Conservation (phyloP, 2,888 invertebrate species). For the Hydriomena furcata region DNA sequence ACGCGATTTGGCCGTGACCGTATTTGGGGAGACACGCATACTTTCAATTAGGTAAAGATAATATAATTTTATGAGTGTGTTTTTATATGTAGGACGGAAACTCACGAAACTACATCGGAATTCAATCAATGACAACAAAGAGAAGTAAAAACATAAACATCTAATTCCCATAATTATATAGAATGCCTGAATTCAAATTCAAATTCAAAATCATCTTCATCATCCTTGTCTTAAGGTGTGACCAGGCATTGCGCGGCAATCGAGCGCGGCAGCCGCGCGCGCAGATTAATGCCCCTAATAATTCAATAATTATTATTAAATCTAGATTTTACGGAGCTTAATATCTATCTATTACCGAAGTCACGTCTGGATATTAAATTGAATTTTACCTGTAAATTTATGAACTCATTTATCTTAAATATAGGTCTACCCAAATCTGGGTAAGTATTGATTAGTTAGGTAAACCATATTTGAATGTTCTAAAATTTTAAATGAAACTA, state of each 20-base stretch:
- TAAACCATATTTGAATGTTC: too few species aligned
- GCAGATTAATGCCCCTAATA: slow-evolving; percentile 16
- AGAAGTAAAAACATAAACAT: too few species aligned
- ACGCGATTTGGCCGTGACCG: slow-evolving; percentile 29
- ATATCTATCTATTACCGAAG: slow-evolving; percentile 17
- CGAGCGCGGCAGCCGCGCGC: too few species aligned
- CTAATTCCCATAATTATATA: too few species aligned
- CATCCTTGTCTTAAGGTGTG: too few species aligned
- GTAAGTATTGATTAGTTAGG: too few species aligned
- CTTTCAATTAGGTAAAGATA: slow-evolving; percentile 19
- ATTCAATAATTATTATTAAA: slow-evolving; percentile 16
- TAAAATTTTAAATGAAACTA: too few species aligned
- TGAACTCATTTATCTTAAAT: slow-evolving; percentile 40
- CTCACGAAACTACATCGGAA: neutral
- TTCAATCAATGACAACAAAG: too few species aligned
- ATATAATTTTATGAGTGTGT: slow-evolving; percentile 9
- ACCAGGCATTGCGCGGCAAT: too few species aligned
- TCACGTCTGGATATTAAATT: slow-evolving; percentile 18
- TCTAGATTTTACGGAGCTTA: slow-evolving; percentile 12
- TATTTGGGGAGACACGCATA: slow-evolving; percentile 25
- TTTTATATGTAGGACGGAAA: neutral
- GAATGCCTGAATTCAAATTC: too few species aligned
- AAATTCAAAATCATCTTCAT: too few species aligned
- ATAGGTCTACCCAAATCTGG: slow-evolving; percentile 43
- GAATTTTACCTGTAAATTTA: slow-evolving; percentile 31